Evolutionary conservation across 2,113 vertebrate genomes (phyloP).

Genomic region (Malaclemys terrapin): DNA sequence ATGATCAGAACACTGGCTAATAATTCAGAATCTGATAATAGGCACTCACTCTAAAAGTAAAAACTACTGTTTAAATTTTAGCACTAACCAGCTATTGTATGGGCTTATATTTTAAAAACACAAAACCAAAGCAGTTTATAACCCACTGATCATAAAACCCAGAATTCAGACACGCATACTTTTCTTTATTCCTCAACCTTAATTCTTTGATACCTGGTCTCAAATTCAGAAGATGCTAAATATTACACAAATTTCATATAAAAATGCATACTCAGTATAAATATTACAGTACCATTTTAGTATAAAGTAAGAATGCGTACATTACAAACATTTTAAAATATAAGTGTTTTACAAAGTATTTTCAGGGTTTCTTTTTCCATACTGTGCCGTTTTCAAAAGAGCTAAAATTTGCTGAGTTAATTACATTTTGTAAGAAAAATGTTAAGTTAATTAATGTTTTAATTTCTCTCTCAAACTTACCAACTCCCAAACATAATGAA

Average conservation of each 20-base stretch:
- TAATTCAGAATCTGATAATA: neutral
- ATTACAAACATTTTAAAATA: neutral
- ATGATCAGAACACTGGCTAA: neutral
- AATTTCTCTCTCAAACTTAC: constrained; percentile 78
- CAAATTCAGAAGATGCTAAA: neutral
- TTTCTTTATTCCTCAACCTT: neutral
- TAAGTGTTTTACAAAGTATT: neutral
- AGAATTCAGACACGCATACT: neutral
- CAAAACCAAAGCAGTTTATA: neutral
- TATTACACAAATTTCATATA: neutral
- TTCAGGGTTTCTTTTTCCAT: neutral
- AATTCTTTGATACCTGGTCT: neutral
- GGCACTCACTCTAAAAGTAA: neutral
- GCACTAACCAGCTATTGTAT: neutral
- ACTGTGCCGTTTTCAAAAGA: neutral
- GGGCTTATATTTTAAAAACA: neutral
- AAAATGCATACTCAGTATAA: neutral
- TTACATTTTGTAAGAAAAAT: too few species aligned
- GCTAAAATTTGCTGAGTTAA: neutral
- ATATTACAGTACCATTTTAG: neutral
- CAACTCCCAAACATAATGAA: constrained; percentile 91
- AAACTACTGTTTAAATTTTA: neutral
- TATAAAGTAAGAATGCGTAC: neutral
- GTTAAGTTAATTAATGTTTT: neutral
- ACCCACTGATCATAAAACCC: neutral